Evolutionary conservation across 2,113 vertebrate species (phyloP), one percentile per base, ranked within the genome.

Genomic region (Emydura subglobosa): DNA sequence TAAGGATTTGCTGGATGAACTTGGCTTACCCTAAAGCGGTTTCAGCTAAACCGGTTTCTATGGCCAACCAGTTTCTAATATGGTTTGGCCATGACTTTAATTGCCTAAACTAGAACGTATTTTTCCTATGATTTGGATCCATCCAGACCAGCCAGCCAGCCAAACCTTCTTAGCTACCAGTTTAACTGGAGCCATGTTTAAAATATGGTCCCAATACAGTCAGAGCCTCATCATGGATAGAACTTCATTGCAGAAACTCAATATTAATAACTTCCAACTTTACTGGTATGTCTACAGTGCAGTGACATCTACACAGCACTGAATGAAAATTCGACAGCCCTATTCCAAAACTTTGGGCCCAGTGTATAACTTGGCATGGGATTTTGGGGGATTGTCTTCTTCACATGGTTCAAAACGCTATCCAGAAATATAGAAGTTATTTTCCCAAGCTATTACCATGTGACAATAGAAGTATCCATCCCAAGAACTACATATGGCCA

Each of bases 171-270:
- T 82, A n/a, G 27, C 68, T 79, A 89, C 50, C 5, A 0, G 0
- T 34, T 57, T 3, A 44, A 1, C 27, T 49, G 83, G 29, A 4
- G 14, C 5, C 85, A 59, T 2, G 7, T 3, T 74, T 6, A 14
- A 42, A 91, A 49, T 1, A 1, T 0, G 1, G 44, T 42, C n/a
- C 9, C 39, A 74, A 24, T 16, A 74, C 68, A 74, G 34, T 19
- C 65, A n/a, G 65, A 39, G 21, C n/a, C 21, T 74, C 68, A 42
- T 9, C 39, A 74, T 74, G 68, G n/a, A 74, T 3, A 19, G n/a
- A 42, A 74, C 10, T 4, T 42, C 16, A 34, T 74, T 74, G 68
- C n/a, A 74, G n/a, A 42, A 74, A 74, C 39, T 42, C 8, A 42
- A 19, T 61, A 61, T 61, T 61, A 61, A 34, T 34, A 61, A 61